Evolutionary conservation across 2,888 invertebrate genomes (phyloP).

Genomic region (Branchipolynoe longqiensis): DNA sequence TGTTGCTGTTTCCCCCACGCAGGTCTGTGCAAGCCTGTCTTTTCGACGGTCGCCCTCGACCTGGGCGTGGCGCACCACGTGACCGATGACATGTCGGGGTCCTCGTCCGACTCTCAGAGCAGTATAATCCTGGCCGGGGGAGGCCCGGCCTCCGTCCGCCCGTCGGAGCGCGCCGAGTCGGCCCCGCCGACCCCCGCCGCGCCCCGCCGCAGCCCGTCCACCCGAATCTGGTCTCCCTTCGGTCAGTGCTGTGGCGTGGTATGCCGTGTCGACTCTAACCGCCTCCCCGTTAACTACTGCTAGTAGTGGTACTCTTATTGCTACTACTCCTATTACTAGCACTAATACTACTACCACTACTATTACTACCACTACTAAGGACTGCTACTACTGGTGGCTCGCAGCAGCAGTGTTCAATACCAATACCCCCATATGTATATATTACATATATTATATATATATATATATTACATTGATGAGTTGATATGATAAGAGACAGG

Average conservation of each 20-base stretch:
- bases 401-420: too few relatives aligned
- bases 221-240: constrained; percentile 64
- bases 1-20: constrained; percentile 49
- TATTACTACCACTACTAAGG: too few relatives aligned
- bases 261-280: constrained; percentile 23
- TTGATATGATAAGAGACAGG: too few relatives aligned
- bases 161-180: constrained; percentile 3
- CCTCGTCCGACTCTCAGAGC: constrained; percentile 64
- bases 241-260: constrained; percentile 62
- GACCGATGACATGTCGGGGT: constrained; percentile 61
- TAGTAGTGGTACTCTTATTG: too few relatives aligned
- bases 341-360: too few relatives aligned
- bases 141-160: neutral
- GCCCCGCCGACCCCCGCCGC: constrained; percentile 13
- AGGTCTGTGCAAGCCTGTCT: constrained; percentile 57
- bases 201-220: constrained; percentile 27
- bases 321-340: too few relatives aligned
- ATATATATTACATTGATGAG: too few relatives aligned
- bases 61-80: neutral
- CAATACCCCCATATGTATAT: too few relatives aligned
- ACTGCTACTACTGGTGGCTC: too few relatives aligned
- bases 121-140: constrained; percentile 63
- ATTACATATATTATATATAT: too few relatives aligned
- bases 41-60: constrained; percentile 57
- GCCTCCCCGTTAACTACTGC: constrained; percentile 18